These are phyloP conservation scores for Aspidoscelis tigris DNA, from an alignment of 2,113 vertebrate species.

Conservation along the genomic window DNA sequence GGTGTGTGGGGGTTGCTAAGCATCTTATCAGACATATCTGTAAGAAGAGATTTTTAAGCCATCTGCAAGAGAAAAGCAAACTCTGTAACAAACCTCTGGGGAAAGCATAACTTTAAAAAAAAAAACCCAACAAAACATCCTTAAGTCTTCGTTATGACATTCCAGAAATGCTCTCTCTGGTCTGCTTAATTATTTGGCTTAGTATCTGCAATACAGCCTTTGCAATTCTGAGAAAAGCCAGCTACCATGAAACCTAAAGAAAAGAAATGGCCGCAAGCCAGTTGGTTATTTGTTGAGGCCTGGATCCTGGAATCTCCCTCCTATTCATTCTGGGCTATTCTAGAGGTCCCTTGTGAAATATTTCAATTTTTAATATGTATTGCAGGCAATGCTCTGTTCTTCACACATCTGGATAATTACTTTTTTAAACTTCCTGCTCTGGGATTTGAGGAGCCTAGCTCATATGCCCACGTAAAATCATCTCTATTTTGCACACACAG, in stretches of 20 bases:
- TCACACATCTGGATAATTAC: conserved; percentile 26
- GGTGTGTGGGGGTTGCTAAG: background rate
- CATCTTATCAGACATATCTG: background rate
- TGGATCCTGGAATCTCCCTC: background rate
- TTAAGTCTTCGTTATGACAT: conserved; percentile 10
- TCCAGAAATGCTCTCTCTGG: conserved; percentile 38
- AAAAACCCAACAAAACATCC: background rate
- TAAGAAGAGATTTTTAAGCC: background rate
- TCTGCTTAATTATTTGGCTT: background rate
- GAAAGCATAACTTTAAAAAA: conserved; percentile 9
- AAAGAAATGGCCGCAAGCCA: background rate
- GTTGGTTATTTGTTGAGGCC: background rate
- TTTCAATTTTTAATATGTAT: conserved; percentile 23
- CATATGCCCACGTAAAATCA: conserved; percentile 18
- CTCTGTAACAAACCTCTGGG: background rate
- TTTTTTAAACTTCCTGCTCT: conserved; percentile 49
- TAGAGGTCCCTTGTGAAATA: background rate
- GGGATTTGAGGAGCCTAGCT: conserved; percentile 30
- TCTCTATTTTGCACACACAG: conserved; percentile 28
- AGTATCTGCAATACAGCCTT: background rate
- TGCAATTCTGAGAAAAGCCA: background rate
- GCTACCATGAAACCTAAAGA: background rate
- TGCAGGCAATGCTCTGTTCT: conserved; percentile 36
- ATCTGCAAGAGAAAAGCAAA: conserved; percentile 1
- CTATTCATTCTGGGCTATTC: background rate